Evolutionary conservation across 2,113 vertebrate species (phyloP).

Genomic region (Ptilorrhoa leucosticta): DNA sequence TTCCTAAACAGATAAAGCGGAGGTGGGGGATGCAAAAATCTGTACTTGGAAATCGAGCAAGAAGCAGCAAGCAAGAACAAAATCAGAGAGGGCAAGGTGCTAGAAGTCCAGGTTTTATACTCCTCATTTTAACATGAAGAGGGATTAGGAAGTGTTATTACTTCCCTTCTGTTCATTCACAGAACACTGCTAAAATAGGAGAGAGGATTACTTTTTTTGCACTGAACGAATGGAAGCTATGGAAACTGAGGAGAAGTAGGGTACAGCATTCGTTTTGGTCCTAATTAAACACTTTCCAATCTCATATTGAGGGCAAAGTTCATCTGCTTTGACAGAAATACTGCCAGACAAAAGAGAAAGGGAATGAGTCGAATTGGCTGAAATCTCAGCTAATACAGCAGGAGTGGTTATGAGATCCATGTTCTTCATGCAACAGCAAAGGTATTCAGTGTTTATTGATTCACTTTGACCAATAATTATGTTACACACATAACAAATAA

Average conservation of each 20-base stretch:
- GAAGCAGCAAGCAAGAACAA: not conserved
- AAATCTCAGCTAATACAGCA: not conserved
- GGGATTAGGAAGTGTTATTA: not conserved
- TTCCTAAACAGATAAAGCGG: not conserved
- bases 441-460: constrained; percentile 19
- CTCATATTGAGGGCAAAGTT: not conserved
- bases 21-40: not conserved
- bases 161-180: not conserved
- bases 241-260: not conserved
- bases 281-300: not conserved
- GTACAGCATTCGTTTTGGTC: not conserved
- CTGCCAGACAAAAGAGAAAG: not conserved
- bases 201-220: not conserved
- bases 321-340: not conserved
- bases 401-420: not conserved
- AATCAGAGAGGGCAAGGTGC: not conserved
- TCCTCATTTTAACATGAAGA: not conserved
- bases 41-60: not conserved
- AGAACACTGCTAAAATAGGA: not conserved
- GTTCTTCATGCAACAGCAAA: not conserved
- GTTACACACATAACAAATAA: not conserved
- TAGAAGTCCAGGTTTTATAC: not conserved
- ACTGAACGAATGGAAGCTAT: not conserved
- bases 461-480: constrained; percentile 1
- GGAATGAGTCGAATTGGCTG: not conserved